Evolutionary conservation across 2,113 vertebrate genomes (phyloP).

Genomic region (Engraulis encrasicolus): DNA sequence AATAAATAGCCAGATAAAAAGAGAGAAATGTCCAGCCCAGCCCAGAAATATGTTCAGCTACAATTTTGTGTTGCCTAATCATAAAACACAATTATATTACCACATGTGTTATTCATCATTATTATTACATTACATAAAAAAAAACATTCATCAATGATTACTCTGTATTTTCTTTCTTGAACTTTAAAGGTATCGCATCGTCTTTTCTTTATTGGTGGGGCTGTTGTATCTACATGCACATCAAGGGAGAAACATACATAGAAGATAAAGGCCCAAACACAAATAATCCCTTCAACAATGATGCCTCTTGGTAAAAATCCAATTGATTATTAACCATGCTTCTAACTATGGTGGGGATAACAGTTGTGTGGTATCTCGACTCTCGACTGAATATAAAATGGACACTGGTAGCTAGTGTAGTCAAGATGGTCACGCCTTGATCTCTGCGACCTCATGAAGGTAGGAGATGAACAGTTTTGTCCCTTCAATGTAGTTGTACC

Average conservation of each 20-base stretch:
- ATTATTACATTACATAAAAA: not conserved
- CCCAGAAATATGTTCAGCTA: not conserved
- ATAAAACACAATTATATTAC: no score
- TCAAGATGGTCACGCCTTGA: slow-evolving; percentile 49
- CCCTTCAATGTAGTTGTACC: slow-evolving; percentile 79
- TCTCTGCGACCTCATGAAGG: slow-evolving; percentile 73
- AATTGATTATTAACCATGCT: not conserved
- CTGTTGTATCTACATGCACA: slow-evolving; percentile 5
- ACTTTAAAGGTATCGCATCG: not conserved
- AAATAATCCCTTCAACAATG: not conserved
- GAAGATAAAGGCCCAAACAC: not conserved
- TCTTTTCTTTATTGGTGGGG: not conserved
- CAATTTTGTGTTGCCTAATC: not conserved
- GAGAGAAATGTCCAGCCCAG: no score
- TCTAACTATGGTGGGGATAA: not conserved
- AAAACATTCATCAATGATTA: not conserved
- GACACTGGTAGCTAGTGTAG: not conserved
- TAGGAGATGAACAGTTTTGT: slow-evolving; percentile 76
- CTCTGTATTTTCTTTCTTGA: no score
- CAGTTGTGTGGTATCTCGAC: not conserved
- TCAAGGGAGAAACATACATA: not conserved
- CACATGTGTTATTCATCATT: not conserved
- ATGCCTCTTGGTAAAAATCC: not conserved
- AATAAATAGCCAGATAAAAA: no score
- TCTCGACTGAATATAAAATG: not conserved